Conservation (phyloP, 2,797 vertebrate genomes). For the Pelodytes ibericus region DNA sequence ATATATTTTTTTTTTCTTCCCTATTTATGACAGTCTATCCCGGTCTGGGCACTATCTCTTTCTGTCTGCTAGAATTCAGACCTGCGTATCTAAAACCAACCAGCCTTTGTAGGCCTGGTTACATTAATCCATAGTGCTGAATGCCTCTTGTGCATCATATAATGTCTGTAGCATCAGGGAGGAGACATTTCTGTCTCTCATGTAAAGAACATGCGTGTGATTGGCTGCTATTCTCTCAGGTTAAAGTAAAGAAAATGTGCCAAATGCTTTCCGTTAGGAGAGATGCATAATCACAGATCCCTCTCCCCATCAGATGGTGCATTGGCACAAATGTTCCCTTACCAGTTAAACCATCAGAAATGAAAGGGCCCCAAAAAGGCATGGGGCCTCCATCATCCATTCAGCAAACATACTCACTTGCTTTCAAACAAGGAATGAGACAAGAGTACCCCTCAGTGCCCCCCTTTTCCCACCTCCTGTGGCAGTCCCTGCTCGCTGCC, state of each 20-base stretch:
- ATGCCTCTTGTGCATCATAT: background rate
- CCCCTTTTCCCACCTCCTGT: background rate
- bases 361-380: background rate
- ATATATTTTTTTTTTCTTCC: too few species aligned
- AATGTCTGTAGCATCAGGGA: background rate
- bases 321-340: background rate
- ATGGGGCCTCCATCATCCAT: background rate
- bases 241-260: background rate
- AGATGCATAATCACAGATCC: background rate
- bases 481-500: background rate
- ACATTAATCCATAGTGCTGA: background rate
- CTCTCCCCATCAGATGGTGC: background rate
- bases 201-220: background rate
- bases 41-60: background rate
- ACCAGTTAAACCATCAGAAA: too few species aligned
- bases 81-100: background rate
- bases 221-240: background rate
- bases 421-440: background rate
- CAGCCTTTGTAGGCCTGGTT: background rate
- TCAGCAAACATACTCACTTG: background rate
- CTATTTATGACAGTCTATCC: background rate
- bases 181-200: background rate
- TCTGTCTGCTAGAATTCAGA: background rate
- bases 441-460: background rate
- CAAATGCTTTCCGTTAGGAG: background rate